Evolutionary conservation across 2,888 invertebrate species (phyloP).

Genomic region (Dicyrtoma fusca): DNA sequence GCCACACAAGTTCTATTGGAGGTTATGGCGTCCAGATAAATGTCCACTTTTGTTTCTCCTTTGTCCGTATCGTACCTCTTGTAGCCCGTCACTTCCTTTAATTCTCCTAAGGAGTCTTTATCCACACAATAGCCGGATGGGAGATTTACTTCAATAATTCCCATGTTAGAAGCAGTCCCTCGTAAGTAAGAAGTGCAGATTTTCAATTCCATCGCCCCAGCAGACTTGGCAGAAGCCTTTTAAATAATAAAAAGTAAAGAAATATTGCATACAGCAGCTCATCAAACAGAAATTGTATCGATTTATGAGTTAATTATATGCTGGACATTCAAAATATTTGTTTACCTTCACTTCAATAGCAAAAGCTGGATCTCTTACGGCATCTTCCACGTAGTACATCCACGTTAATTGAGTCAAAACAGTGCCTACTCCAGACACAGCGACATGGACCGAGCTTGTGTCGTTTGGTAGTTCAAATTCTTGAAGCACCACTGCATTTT

Average conservation of each 20-base stretch:
- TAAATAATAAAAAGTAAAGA: no score
- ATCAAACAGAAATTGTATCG: not conserved
- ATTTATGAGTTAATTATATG: not conserved
- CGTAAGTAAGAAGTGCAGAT: conserved; percentile 29
- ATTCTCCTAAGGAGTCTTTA: conserved; percentile 59
- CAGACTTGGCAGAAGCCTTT: no score
- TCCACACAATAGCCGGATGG: conserved; percentile 91
- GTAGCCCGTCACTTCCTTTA: conserved; percentile 60
- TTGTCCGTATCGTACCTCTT: conserved; percentile 72
- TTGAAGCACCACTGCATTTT: conserved; percentile 38
- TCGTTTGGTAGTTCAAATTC: conserved; percentile 38
- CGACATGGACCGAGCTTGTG: conserved; percentile 15
- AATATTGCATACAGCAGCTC: not conserved
- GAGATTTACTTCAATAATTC: conserved; percentile 82
- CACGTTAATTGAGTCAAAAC: conserved; percentile 44
- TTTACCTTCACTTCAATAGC: conserved; percentile 38
- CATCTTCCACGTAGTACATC: conserved; percentile 44
- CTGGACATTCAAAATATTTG: not conserved
- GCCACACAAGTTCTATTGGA: conserved; percentile 72
- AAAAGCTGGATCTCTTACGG: conserved; percentile 35
- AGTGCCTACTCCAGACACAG: conserved; percentile 39
- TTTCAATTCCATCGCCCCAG: not conserved
- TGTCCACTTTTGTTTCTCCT: conserved; percentile 68
- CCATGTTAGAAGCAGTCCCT: conserved; percentile 72
- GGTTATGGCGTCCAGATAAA: conserved; percentile 69